Conservation (phyloP, 2,888 invertebrate genomes). For the Caenorhabditis japonica region DNA sequence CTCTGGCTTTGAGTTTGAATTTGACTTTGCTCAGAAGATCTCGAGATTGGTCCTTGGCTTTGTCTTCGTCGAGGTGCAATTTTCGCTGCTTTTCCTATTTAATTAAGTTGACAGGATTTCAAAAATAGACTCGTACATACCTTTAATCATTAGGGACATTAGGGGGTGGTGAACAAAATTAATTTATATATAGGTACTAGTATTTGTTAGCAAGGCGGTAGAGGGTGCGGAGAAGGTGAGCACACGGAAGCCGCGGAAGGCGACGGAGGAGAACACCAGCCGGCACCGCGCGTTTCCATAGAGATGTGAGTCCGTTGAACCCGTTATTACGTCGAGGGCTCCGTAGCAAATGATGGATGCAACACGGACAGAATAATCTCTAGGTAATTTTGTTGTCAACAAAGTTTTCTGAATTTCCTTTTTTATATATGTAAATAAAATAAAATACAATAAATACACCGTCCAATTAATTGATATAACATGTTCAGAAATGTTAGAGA, state of each 20-base stretch:
- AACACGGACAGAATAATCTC: neutral
- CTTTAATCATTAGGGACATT: conserved; percentile 34
- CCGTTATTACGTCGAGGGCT: conserved; percentile 19
- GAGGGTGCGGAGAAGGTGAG: neutral
- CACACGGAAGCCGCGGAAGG: conserved; percentile 30
- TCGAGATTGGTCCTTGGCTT: conserved; percentile 15
- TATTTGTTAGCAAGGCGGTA: conserved; percentile 17
- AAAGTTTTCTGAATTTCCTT: too few species aligned
- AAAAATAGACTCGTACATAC: conserved; percentile 1
- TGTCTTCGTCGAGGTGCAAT: conserved; percentile 33
- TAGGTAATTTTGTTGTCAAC: neutral
- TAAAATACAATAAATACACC: too few species aligned
- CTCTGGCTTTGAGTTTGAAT: neutral
- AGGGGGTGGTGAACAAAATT: neutral
- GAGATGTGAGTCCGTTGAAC: conserved; percentile 16
- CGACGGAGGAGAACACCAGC: conserved; percentile 22
- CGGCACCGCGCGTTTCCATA: conserved; percentile 34
- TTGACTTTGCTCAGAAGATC: too few species aligned
- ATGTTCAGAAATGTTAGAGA: too few species aligned
- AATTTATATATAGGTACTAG: neutral
- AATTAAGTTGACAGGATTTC: neutral
- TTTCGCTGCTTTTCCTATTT: conserved; percentile 36
- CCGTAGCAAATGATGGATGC: too few species aligned
- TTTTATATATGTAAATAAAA: too few species aligned
- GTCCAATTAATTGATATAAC: too few species aligned